These are phyloP conservation scores for Siphlonurus alternatus DNA, from an alignment of 2,888 invertebrate genomes.

Conservation along the genomic window DNA sequence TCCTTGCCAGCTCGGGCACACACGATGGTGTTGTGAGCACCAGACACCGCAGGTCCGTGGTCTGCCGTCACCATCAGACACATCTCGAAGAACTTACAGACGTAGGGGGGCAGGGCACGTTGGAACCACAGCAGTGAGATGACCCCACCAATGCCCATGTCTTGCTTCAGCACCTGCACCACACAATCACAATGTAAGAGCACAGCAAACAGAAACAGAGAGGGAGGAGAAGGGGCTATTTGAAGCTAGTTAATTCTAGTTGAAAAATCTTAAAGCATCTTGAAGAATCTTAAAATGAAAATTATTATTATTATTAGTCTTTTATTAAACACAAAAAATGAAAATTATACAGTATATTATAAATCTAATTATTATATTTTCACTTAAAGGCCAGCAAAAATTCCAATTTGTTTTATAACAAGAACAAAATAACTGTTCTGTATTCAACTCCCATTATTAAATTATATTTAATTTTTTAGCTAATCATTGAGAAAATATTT, in stretches of 20 bases:
- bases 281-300: constrained; percentile 3
- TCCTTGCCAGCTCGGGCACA: constrained; percentile 96
- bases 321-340: too few species aligned
- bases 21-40: constrained; percentile 97
- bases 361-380: too few species aligned
- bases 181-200: constrained; percentile 1
- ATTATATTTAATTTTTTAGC: too few species aligned
- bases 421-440: too few species aligned
- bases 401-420: too few species aligned
- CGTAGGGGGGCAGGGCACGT: constrained; percentile 81
- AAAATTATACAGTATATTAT: constrained; percentile 4
- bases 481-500: too few species aligned
- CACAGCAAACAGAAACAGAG: neutral
- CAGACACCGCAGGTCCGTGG: constrained; percentile 97
- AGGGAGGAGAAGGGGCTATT: neutral
- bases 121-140: constrained; percentile 98
- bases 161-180: constrained; percentile 65
- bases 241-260: neutral
- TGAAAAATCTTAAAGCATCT: neutral
- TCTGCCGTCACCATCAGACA: constrained; percentile 97
- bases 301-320: too few species aligned
- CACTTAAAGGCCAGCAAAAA: too few species aligned
- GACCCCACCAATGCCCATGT: constrained; percentile 95
- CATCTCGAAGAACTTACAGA: constrained; percentile 96
- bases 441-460: too few species aligned